Conservation (phyloP, 2,888 invertebrate genomes). For the Aspidiotus rigidus region DNA sequence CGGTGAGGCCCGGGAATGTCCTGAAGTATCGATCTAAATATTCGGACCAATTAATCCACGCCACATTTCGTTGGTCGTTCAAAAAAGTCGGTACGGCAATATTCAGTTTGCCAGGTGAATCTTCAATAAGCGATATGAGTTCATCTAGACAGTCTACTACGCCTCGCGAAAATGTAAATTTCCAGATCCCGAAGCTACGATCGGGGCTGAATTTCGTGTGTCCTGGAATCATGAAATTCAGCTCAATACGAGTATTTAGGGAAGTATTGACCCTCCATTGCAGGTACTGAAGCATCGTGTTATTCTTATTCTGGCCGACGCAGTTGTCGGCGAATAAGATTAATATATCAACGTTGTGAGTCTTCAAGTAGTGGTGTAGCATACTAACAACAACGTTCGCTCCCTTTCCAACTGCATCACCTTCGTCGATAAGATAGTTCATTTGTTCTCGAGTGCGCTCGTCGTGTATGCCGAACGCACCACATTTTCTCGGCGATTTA, state of each 20-base stretch:
- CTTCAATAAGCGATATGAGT: too few species aligned
- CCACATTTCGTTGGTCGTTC: too few species aligned
- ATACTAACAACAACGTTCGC: slow-evolving; percentile 8
- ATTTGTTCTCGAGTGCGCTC: neutral
- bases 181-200: slow-evolving; percentile 16
- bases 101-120: slow-evolving; percentile 1
- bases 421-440: slow-evolving; percentile 8
- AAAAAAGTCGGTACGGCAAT: neutral
- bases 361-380: slow-evolving; percentile 8
- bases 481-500: neutral
- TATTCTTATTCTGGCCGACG: slow-evolving; percentile 18
- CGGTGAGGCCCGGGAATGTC: too few species aligned
- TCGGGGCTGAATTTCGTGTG: slow-evolving; percentile 14
- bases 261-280: neutral
- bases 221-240: slow-evolving; percentile 7
- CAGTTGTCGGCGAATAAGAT: slow-evolving; percentile 14
- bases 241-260: neutral
- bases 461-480: slow-evolving; percentile 5
- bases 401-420: slow-evolving; percentile 6
- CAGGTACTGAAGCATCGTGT: neutral
- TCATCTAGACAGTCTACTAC: neutral
- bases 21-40: too few species aligned
- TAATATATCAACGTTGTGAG: neutral
- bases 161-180: neutral
- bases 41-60: too few species aligned